phyloP scores from a whole-genome alignment of 2,888 invertebrate genomes.

The Noctua janthe region DNA sequence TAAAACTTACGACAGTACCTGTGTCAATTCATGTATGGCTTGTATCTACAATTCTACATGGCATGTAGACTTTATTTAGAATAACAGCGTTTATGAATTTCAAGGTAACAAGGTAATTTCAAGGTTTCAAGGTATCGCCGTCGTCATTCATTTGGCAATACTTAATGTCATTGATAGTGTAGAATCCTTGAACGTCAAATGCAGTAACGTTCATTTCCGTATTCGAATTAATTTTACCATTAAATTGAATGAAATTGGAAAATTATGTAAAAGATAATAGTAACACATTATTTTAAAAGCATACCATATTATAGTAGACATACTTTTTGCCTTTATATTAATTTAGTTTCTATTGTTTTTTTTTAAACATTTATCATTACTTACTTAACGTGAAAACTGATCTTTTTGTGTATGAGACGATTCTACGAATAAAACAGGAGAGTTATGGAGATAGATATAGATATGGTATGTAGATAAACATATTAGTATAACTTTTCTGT shows the following conservation, averaged over 20 bases:
- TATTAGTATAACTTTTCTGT: not conserved
- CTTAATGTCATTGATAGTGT: not conserved
- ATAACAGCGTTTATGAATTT: not conserved
- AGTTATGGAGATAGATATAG: too few species aligned
- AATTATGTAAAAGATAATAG: not conserved
- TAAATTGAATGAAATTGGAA: not conserved
- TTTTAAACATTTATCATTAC: not conserved
- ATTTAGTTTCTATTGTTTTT: not conserved
- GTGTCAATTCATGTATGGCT: not conserved
- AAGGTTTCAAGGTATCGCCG: too few species aligned
- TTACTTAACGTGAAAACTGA: not conserved
- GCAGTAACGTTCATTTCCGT: not conserved
- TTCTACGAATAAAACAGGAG: not conserved
- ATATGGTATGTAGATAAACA: not conserved
- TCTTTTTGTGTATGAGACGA: not conserved
- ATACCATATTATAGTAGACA: not conserved
- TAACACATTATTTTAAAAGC: not conserved
- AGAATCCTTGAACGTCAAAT: not conserved
- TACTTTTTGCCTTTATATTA: not conserved
- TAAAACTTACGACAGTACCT: not conserved
- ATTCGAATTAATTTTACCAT: not conserved
- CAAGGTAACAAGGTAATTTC: too few species aligned
- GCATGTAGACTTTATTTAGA: not conserved
- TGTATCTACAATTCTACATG: too few species aligned
- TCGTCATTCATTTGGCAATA: not conserved